Evolutionary conservation across 2,113 vertebrate genomes (phyloP), one percentile per base, ranked within the genome.

Genomic region (Saimiri boliviensis): DNA sequence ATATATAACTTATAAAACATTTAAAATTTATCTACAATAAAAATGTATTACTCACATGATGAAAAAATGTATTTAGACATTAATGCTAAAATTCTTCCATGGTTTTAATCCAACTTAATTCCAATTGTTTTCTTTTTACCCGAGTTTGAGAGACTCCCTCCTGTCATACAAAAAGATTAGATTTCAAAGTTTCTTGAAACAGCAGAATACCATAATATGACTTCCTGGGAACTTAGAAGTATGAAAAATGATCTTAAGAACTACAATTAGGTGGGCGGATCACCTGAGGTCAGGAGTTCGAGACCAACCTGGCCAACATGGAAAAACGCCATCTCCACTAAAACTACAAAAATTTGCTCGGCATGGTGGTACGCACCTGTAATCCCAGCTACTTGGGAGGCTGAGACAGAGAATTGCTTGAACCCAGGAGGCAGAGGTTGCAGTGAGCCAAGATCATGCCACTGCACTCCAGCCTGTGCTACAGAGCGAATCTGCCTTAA

Each of bases 151-250:
- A 74, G 35, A 56, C 21, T 86, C n/a, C 10, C 16, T 85, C 20
- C 27, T 85, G 40, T 85, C 32, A 91, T 35, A 88, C 3, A 83
- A 56, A 25, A 91, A 84, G 45, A 56, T 73, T 68, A 95, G 2
- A 11, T 87, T 84, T 96, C 77, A 70, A 93, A 94, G 60, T 52
- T 52, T 68, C 70, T 71, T 92, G 40, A 96, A 93, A 89, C 21
- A 68, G 19, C 8, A 19, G 21, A 17, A 21, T 88, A 74, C 3
- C 30, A 45, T 93, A 66, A 52, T n/a, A 49, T 25, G 70, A 83
- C 42, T 93, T 90, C 32, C 70, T 87, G 35, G 70, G 76, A 60
- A 68, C 70, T 73, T 45, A 32, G 5, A 45, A 63, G 49, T 74
- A 83, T 35, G 45, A 86, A 95, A 94, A 87, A 86, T 58, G 19